Evolutionary conservation across 2,113 vertebrate genomes (phyloP).

Genomic region (Lathamus discolor): DNA sequence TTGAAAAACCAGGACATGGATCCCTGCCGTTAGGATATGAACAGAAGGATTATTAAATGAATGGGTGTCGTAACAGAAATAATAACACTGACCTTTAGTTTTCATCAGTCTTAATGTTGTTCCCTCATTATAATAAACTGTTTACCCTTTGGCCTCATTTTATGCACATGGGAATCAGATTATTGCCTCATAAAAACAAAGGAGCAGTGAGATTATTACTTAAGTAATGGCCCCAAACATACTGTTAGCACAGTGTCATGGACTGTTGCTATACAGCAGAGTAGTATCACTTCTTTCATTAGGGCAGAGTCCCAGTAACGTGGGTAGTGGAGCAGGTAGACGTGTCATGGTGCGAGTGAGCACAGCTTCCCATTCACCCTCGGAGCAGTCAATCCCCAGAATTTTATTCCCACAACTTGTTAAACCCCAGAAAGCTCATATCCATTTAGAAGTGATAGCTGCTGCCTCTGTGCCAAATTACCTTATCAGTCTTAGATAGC

Average conservation of each 20-base stretch:
- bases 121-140: constrained; percentile 61
- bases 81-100: constrained; percentile 62
- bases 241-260: neutral
- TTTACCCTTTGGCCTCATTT: constrained; percentile 67
- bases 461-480: neutral
- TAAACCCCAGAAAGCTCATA: neutral
- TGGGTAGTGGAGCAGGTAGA: neutral
- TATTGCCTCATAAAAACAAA: constrained; percentile 70
- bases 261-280: neutral
- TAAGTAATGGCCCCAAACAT: constrained; percentile 50
- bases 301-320: neutral
- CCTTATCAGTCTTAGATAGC: constrained; percentile 41
- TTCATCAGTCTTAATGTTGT: constrained; percentile 59
- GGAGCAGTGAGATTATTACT: constrained; percentile 46
- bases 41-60: constrained; percentile 51
- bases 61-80: constrained; percentile 61
- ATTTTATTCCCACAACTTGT: neutral
- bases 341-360: neutral
- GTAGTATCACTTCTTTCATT: neutral
- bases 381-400: neutral
- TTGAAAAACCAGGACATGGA: constrained; percentile 19
- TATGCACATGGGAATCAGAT: constrained; percentile 53
- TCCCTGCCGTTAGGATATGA: neutral
- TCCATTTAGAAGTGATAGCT: neutral
- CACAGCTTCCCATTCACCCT: neutral